Evolutionary conservation across 2,888 invertebrate genomes (phyloP).

Genomic region (Noctua janthina): DNA sequence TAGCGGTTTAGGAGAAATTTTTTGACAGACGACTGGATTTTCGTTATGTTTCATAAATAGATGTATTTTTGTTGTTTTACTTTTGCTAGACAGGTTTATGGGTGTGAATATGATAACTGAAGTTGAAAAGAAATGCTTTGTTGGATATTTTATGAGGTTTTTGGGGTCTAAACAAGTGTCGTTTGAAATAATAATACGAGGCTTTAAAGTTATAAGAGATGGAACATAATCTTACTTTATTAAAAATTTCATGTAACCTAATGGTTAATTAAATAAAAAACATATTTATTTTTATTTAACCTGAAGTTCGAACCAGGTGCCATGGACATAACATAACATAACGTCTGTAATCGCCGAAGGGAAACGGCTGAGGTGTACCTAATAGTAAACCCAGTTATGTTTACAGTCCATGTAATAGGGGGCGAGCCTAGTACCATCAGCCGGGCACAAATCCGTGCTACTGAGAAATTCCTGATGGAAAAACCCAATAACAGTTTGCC

Average conservation of each 20-base stretch:
- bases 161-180: not conserved
- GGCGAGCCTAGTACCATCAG: too few relatives aligned
- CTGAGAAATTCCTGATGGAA: too few relatives aligned
- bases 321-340: not conserved
- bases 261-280: too few relatives aligned
- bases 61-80: slow-evolving; percentile 40
- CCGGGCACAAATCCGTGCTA: too few relatives aligned
- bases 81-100: slow-evolving; percentile 22
- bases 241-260: not conserved
- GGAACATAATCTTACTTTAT: not conserved
- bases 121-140: not conserved
- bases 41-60: slow-evolving; percentile 29
- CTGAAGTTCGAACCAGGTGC: not conserved
- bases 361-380: too few relatives aligned
- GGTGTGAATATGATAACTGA: not conserved
- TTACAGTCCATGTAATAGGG: too few relatives aligned
- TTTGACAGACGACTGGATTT: slow-evolving; percentile 55
- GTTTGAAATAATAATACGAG: not conserved
- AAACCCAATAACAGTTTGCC: too few relatives aligned
- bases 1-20: slow-evolving; percentile 41
- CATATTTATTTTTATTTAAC: too few relatives aligned
- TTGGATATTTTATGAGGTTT: not conserved
- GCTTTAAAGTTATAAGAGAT: not conserved
- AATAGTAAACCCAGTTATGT: too few relatives aligned
- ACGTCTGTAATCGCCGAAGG: not conserved